Evolutionary conservation across 2,888 invertebrate species (phyloP), one percentile per base, ranked within the genome.

Genomic region (Actias luna): DNA sequence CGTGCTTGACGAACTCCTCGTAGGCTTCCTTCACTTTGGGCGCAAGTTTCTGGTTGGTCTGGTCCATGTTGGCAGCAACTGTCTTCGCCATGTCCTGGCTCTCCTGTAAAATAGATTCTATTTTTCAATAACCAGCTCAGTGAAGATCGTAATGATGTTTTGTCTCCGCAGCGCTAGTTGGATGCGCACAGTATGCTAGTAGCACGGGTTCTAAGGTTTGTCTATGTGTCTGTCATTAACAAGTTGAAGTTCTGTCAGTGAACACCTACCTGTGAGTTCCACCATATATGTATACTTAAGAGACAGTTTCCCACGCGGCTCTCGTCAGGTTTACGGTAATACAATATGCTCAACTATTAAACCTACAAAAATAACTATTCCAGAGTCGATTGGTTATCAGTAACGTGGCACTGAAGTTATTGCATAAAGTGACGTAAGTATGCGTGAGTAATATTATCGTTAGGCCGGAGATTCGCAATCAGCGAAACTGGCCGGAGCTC

Each of bases 21-120:
- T 85, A 91, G 1, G 90, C 92, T 29, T 74, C 73, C 82, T 88
- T 85, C 75, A 92, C 69, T 80, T 85, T 73, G 31, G 91, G 91
- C 52, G 84, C 88, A 67, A 92, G 75, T 76, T 89, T 86, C 77
- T 87, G 64, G 85, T 86, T 88, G 70, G 87, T 79, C 70, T 81
- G 67, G 64, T 89, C 89, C 64, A 84, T 1, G 83, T 87, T 86
- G 61, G 72, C 58, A 7, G 77, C 73, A n/a, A 90, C 75, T 64
- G 87, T 85, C 77, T 87, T 84, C 35, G 85, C 88, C 58, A 91
- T 74, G 72, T 88, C 88, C 78, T 90, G 84, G 25, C 82, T 71
- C 69, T 88, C 85, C 85, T 87, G 77, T 14, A 33, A 61, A 62
- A 58, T 12, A 31, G 14, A n/a, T 14, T 42, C 22, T 29, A 14